phyloP scores from a whole-genome alignment of 2,888 invertebrate genomes.

The Axea sp. region DNA sequence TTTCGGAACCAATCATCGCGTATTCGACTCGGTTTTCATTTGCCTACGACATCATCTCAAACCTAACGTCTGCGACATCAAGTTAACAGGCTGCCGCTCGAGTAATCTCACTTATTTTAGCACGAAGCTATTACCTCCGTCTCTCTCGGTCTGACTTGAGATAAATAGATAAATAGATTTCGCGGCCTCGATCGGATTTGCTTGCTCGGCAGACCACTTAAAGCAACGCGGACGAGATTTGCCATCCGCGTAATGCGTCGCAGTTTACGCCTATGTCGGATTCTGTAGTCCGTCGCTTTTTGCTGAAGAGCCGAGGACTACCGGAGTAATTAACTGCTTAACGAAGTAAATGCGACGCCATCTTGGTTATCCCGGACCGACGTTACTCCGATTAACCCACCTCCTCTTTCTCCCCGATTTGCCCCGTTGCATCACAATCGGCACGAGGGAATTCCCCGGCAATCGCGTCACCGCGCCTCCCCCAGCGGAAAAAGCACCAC shows the following conservation, averaged over 20 bases:
- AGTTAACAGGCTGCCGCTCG: slow-evolving; percentile 62
- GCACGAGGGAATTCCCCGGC: slow-evolving; percentile 39
- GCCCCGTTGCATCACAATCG: slow-evolving; percentile 27
- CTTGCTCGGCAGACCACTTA: slow-evolving; percentile 69
- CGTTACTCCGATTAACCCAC: slow-evolving; percentile 62
- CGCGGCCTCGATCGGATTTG: slow-evolving; percentile 77
- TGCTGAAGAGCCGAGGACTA: slow-evolving; percentile 72
- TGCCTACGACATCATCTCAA: slow-evolving; percentile 46
- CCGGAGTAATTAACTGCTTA: slow-evolving; percentile 79
- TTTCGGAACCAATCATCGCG: slow-evolving; percentile 47
- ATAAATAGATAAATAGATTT: slow-evolving; percentile 79
- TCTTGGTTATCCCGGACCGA: slow-evolving; percentile 73
- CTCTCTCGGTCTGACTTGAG: slow-evolving; percentile 57
- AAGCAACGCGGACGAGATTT: slow-evolving; percentile 63
- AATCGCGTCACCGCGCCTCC: slow-evolving; percentile 34
- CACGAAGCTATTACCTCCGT: slow-evolving; percentile 75
- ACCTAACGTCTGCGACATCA: slow-evolving; percentile 43
- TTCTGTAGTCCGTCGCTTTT: slow-evolving; percentile 71
- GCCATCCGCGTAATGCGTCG: slow-evolving; percentile 57
- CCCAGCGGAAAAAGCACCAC: slow-evolving; percentile 43
- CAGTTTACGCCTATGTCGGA: slow-evolving; percentile 70
- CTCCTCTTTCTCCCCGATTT: slow-evolving; percentile 18
- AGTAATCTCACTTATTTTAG: slow-evolving; percentile 76
- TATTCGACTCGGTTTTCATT: slow-evolving; percentile 41
- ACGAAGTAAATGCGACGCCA: slow-evolving; percentile 79